Evolutionary conservation across 2,113 vertebrate species (phyloP), one percentile per base, ranked within the genome.

Genomic region (Planiliza haematocheilus): DNA sequence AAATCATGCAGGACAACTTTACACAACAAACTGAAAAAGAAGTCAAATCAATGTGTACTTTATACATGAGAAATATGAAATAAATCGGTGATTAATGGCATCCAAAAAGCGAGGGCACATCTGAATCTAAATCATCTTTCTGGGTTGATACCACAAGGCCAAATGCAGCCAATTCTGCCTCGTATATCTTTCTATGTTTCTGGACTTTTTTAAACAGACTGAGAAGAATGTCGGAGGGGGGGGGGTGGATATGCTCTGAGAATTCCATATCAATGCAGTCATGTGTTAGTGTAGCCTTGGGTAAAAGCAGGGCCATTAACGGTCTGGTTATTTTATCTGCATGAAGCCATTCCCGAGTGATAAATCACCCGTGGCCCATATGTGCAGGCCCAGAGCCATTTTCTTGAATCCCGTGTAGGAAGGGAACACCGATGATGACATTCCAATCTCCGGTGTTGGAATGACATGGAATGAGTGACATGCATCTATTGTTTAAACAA

Each of bases 301-400:
- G 59, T 83, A 83, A 88, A 91, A 88, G 86, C 87, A 65, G 16
- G 51, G 75, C 88, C 85, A 87, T 83, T 91, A 90, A 89, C 75
- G 86, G 84, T 79, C 87, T 85, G 90, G 86, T 89, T 91, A 88
- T 89, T 91, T 90, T 88, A 91, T 91, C 89, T 87, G 84, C 84
- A 77, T 86, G 83, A 89, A 84, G 81, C 82, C 86, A 86, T 87
- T 92, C 83, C 74, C 16, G 41, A 74, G 77, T 21, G 77, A 90
- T 90, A 91, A 91, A 93, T 92, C 91, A 90, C 55, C 67, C 53
- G 18, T 14, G 63, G 73, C 76, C 71, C 60, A 70, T 74, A 45
- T 85, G 64, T 53, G 43, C 24, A 1, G 79, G 69, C 67, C 62
- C 70, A 18, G 7, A 56, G 72, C 65, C 70, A 72, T 81, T 67